Percentiles rank a stretch among this genome's conserved stretches.
Conservation (phyloP, 2,797 vertebrate species). For the Danio aesculapii region DNA sequence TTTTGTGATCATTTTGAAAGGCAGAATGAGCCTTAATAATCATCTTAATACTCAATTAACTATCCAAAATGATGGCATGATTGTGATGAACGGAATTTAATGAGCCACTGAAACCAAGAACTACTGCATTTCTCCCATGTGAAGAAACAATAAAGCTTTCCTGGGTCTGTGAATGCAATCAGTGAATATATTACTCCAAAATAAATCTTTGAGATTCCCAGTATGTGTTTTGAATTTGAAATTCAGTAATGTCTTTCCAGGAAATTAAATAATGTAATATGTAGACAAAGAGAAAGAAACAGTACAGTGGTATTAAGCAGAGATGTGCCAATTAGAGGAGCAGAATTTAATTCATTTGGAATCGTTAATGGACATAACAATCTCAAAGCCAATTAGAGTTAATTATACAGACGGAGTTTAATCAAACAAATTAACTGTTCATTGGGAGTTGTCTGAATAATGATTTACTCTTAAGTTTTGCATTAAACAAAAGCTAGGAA, state of each 20-base stretch:
- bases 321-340: conserved; percentile 37
- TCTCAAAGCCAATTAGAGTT: conserved; percentile 46
- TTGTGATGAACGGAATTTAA: conserved; percentile 23
- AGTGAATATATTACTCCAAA: background rate
- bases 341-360: conserved; percentile 41
- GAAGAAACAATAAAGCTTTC: conserved; percentile 11
- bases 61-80: conserved; percentile 22
- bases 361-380: conserved; percentile 36
- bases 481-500: conserved; percentile 14
- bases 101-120: background rate
- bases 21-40: background rate
- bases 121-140: background rate
- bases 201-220: conserved; percentile 9
- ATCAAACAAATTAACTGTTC: conserved; percentile 47
- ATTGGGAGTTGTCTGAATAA: conserved; percentile 41
- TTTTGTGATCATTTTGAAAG: background rate
- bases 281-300: background rate
- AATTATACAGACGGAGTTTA: conserved; percentile 44
- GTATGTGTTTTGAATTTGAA: conserved; percentile 14
- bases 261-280: background rate
- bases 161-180: background rate
- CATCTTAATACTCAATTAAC: background rate
- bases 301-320: background rate
- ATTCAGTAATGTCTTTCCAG: conserved; percentile 10
- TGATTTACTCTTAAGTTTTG: conserved; percentile 16